Evolutionary conservation across 2,797 vertebrate species (phyloP).

Genomic region (Coranthus polyacanthus): DNA sequence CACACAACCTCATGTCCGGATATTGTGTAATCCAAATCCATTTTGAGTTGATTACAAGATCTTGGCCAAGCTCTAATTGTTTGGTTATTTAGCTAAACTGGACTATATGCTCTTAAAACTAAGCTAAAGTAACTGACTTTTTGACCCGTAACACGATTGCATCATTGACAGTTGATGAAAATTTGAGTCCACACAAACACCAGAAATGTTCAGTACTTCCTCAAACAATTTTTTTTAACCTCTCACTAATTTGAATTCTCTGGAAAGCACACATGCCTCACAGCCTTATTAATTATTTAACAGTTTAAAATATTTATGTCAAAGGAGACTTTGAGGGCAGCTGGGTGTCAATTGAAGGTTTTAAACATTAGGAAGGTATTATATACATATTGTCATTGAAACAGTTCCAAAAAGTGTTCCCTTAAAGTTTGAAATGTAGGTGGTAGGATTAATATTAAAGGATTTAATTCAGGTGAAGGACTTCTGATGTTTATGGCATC

Average conservation of each 20-base stretch:
- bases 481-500: no score
- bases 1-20: conserved; percentile 3
- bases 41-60: conserved; percentile 4
- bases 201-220: background rate
- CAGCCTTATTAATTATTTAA: conserved; percentile 8
- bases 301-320: conserved; percentile 37
- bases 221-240: no score
- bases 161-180: conserved; percentile 1
- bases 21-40: conserved; percentile 41
- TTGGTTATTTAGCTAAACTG: conserved; percentile 21
- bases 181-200: no score
- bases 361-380: no score
- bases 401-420: no score
- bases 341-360: background rate
- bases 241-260: background rate
- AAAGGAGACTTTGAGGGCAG: conserved; percentile 1
- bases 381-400: no score
- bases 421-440: no score
- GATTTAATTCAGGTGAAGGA: no score
- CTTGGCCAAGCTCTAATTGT: background rate
- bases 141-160: conserved; percentile 4
- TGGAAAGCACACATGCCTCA: background rate
- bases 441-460: no score
- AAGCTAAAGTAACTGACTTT: background rate
- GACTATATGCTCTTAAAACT: conserved; percentile 8